These are phyloP conservation scores for Astreopora myriophthalma DNA, from an alignment of 64 coral and sea anemone species.

Conservation along the genomic window DNA sequence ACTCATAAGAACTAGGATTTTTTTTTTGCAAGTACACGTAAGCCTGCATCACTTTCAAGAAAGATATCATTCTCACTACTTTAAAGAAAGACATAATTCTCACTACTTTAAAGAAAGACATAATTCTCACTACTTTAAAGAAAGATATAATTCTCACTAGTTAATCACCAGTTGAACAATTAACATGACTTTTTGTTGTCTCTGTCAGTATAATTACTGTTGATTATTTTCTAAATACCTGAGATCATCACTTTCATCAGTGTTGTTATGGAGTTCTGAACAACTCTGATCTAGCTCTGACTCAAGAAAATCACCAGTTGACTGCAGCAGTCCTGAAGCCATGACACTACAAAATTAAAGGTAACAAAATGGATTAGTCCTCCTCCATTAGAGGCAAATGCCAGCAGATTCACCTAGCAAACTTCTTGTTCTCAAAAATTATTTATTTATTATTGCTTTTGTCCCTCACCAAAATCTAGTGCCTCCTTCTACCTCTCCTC, in stretches of 20 bases:
- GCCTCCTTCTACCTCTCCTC: slow-evolving; percentile 88
- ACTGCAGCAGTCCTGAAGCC: slow-evolving; percentile 88
- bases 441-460: no score
- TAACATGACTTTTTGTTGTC: no score
- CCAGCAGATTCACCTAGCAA: neutral
- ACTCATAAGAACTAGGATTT: no score
- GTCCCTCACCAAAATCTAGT: slow-evolving; percentile 88
- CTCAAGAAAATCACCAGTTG: slow-evolving; percentile 86
- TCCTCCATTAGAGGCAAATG: neutral
- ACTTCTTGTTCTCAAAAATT: neutral
- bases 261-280: slow-evolving; percentile 85
- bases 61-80: no score
- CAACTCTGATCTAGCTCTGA: slow-evolving; percentile 86
- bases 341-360: slow-evolving; percentile 84
- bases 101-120: no score
- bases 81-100: no score
- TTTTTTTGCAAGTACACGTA: no score
- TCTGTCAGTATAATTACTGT: no score
- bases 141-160: no score
- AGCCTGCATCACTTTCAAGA: no score
- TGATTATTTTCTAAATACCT: slow-evolving; percentile 57
- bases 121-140: no score
- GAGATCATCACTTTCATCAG: slow-evolving; percentile 79
- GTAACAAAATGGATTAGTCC: neutral
- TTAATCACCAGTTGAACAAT: no score